These are phyloP conservation scores for Actinia tenebrosa DNA, from an alignment of 64 coral and sea anemone genomes.

Conservation along the genomic window DNA sequence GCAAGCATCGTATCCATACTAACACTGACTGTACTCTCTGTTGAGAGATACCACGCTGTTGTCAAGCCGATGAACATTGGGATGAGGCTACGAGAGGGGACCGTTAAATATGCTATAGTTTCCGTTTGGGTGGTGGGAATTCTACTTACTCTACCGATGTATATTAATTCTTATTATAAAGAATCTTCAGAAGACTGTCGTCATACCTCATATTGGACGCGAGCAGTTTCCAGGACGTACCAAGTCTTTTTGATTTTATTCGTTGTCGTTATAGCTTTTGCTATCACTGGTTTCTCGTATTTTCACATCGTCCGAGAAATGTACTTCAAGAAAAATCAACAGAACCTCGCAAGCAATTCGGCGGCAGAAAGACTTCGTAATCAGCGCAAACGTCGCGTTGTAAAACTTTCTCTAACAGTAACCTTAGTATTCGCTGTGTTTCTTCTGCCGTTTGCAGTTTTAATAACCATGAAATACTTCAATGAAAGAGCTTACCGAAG, in stretches of 20 bases:
- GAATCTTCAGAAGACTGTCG: neutral
- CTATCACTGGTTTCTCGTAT: neutral
- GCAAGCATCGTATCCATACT: conserved; percentile 41
- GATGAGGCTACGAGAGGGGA: conserved; percentile 2
- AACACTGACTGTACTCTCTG: conserved; percentile 49
- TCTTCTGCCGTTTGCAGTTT: neutral
- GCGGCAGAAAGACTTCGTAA: neutral
- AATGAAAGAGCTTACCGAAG: neutral
- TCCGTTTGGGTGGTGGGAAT: neutral
- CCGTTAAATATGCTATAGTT: conserved; percentile 8
- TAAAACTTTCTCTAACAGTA: neutral
- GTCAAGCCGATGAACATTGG: conserved; percentile 46
- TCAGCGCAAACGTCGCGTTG: neutral
- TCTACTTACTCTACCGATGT: neutral
- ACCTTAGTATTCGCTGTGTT: neutral
- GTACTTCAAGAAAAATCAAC: neutral
- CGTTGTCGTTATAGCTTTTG: neutral
- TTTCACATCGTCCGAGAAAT: neutral
- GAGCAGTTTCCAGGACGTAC: neutral
- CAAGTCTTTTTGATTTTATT: neutral
- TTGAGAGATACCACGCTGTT: conserved; percentile 64
- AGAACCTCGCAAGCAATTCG: neutral
- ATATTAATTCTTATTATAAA: neutral
- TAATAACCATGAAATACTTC: neutral
- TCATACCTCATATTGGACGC: neutral